These are phyloP conservation scores for Psylliodes chrysocephalus DNA, from an alignment of 2,888 invertebrate genomes.

Conservation along the genomic window DNA sequence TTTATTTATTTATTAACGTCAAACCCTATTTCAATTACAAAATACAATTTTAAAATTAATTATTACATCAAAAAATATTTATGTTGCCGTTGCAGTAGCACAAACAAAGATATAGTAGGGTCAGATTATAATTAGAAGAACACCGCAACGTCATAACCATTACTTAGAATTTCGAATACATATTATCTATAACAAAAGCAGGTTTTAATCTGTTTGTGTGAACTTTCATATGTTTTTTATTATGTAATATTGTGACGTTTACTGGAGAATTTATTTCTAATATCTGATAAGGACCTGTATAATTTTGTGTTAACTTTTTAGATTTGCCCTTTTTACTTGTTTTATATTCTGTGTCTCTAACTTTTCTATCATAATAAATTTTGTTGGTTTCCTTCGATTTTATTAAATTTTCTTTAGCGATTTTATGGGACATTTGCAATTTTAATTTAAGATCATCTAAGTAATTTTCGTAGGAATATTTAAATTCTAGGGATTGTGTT, in stretches of 20 bases:
- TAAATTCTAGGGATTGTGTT: slow-evolving; percentile 48
- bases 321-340: background rate
- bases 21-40: no score
- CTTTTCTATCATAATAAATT: background rate
- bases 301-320: background rate
- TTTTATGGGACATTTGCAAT: slow-evolving; percentile 40
- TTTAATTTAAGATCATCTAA: slow-evolving; percentile 46
- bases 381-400: no score
- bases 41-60: no score
- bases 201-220: background rate
- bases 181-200: slow-evolving; percentile 24
- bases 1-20: no score
- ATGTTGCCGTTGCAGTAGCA: no score
- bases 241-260: background rate
- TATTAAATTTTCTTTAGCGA: slow-evolving; percentile 45
- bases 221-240: background rate
- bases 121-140: no score
- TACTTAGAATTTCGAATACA: no score
- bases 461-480: slow-evolving; percentile 49
- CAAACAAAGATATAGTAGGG: no score
- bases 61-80: no score
- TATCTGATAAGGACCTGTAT: background rate
- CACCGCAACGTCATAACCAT: no score
- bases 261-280: background rate
- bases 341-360: background rate